A percentile compares a stretch with the other conserved stretches of the same genome.
phyloP scores from a whole-genome alignment of 64 coral and sea anemone genomes.

The Montipora efflorescens region DNA sequence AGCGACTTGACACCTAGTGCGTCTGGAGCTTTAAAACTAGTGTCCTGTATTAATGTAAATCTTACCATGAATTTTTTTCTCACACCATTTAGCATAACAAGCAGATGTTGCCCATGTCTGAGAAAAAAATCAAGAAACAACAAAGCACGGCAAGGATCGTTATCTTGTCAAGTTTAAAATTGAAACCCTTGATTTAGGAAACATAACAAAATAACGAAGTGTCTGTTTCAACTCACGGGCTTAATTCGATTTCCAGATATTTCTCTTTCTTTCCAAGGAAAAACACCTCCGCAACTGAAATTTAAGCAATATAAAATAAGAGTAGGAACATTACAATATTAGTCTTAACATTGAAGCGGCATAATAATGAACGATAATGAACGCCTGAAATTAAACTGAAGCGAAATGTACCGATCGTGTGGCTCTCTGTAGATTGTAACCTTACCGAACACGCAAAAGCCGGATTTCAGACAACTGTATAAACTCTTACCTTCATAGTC shows the following conservation, averaged over 20 bases:
- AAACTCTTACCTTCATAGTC: constrained; percentile 79
- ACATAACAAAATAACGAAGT: not conserved
- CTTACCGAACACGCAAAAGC: too few species aligned
- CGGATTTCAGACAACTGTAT: too few species aligned
- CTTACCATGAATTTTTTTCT: constrained; percentile 84
- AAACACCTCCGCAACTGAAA: constrained; percentile 92
- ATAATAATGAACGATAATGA: too few species aligned
- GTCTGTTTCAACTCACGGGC: constrained; percentile 70
- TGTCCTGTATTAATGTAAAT: not conserved
- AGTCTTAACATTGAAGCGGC: not conserved
- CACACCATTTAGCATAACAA: constrained; percentile 79
- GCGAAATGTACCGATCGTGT: too few species aligned
- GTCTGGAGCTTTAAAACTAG: not conserved
- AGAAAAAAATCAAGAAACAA: not conserved
- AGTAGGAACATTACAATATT: not conserved
- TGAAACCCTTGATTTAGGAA: not conserved
- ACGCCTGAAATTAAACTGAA: too few species aligned
- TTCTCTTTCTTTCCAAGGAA: constrained; percentile 90
- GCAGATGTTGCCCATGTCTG: constrained; percentile 84
- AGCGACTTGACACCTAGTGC: too few species aligned
- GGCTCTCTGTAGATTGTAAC: too few species aligned
- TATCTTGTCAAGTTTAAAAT: too few species aligned
- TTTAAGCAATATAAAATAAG: not conserved
- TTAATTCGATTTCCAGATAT: constrained; percentile 84
- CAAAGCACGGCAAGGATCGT: too few species aligned